Base-by-base conservation (phyloP, 1,140 invertebrate species). In the Drosophila ficusphila region DNA sequence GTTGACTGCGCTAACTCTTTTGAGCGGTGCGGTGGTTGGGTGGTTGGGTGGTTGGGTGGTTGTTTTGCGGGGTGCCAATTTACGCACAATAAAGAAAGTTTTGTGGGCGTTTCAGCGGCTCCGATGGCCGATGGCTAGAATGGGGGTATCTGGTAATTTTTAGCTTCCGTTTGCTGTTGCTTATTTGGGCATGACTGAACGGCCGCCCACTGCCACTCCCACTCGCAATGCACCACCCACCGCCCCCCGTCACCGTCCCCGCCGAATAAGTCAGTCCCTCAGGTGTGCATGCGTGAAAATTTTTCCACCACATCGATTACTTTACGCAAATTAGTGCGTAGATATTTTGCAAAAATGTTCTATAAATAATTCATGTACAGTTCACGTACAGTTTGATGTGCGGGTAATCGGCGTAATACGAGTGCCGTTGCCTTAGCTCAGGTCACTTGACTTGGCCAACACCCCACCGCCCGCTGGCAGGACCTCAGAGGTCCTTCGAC, bases 261-360 rank as follows among this genome's bases (percentile, higher is more conserved):
- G 5, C 36, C 49, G 25, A 44, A 27, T 46, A 27, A 58, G 52
- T 31, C 62, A 49, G 54, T 67, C 60, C 41, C 62, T 65, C 54
- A 65, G 64, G 74, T 78, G 74, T 76, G 82, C 74, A 88, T 88
- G 82, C 82, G 77, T 88, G 74, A 88, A 88, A 78, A 88, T 78
- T 88, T 78, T 88, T 88, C 82, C 82, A 88, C 82, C 82, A 88
- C 82, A 88, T 88, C 82, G 82, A 88, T 88, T 88, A 88, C 82
- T 88, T 88, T 88, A 81, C 82, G 74, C 82, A 88, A 88, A 88
- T 88, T 88, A 88, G 82, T 88, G 82, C 82, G 82, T 88, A 88
- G 82, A 88, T 88, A 88, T 88, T 86, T 88, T 88, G 82, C 82
- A 88, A 88, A 86, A 88, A 88, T 88, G 58, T 88, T 88, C 82